Conservation (phyloP, 2,113 vertebrate genomes). For the Thunnus thynnus region DNA sequence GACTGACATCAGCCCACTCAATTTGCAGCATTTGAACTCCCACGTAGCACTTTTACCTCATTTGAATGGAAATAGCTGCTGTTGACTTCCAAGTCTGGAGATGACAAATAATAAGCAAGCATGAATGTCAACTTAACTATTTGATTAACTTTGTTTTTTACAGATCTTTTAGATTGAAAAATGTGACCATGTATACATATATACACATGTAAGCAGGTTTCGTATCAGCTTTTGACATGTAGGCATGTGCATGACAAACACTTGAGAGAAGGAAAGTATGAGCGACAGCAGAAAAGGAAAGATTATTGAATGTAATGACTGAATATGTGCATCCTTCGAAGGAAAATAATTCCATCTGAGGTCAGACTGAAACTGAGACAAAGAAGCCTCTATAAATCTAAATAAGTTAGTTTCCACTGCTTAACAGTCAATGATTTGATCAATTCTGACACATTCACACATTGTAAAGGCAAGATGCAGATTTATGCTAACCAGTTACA, state of each 20-base stretch:
- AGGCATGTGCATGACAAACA: neutral
- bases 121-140: neutral
- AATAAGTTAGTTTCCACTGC: too few species aligned
- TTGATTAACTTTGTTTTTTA: neutral
- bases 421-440: too few species aligned
- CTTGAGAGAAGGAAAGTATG: neutral
- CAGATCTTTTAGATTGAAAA: neutral
- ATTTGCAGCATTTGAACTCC: neutral
- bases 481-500: too few species aligned
- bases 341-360: too few species aligned
- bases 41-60: neutral
- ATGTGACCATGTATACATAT: neutral
- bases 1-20: neutral
- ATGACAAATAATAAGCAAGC: neutral
- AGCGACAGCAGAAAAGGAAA: neutral
- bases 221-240: too few species aligned
- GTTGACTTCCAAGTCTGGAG: neutral
- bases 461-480: too few species aligned
- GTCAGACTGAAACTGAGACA: too few species aligned
- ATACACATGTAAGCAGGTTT: neutral
- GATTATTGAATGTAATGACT: too few species aligned
- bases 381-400: too few species aligned
- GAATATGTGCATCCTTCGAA: too few species aligned
- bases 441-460: too few species aligned
- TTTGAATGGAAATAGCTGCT: neutral